Evolutionary conservation across 2,888 invertebrate species (phyloP).

Genomic region (Entomobrya multifasciata): DNA sequence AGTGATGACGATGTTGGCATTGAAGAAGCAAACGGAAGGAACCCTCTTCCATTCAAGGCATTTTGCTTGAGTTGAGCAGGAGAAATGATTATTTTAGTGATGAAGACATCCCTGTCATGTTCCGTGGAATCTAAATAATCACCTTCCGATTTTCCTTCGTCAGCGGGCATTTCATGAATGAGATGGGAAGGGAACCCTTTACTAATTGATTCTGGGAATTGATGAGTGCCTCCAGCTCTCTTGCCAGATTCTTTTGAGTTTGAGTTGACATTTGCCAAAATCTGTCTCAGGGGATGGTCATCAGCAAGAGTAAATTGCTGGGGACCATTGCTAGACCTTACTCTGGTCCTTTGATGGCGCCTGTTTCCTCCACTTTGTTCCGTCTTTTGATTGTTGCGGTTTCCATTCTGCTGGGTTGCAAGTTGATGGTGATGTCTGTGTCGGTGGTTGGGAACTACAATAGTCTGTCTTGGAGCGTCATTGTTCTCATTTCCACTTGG

Average conservation of each 20-base stretch:
- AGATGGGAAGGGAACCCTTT: conserved; percentile 39
- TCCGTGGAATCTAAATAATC: conserved; percentile 63
- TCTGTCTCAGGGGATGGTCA: conserved; percentile 77
- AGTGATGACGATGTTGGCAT: conserved; percentile 8
- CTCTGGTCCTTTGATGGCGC: conserved; percentile 41
- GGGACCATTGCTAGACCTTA: conserved; percentile 22
- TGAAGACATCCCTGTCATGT: conserved; percentile 73
- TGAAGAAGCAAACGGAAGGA: conserved; percentile 23
- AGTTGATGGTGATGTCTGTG: conserved; percentile 75
- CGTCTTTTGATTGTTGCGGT: not conserved
- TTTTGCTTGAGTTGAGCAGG: conserved; percentile 60
- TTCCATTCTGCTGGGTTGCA: not conserved
- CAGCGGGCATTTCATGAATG: conserved; percentile 59
- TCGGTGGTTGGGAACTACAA: conserved; percentile 55
- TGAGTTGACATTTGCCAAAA: conserved; percentile 70
- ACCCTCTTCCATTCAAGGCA: conserved; percentile 40
- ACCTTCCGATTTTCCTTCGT: conserved; percentile 48
- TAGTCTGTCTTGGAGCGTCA: conserved; percentile 17
- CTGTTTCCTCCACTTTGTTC: conserved; percentile 3
- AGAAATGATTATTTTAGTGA: conserved; percentile 77
- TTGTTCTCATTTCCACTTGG: not conserved
- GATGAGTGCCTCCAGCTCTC: conserved; percentile 37
- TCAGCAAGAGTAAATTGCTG: conserved; percentile 72
- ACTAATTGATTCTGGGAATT: conserved; percentile 37
- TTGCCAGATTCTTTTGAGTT: conserved; percentile 60